A percentile compares a stretch with the other conserved stretches of the same genome.
Evolutionary conservation across 2,888 invertebrate genomes (phyloP).

Genomic region (Papilio gigon): DNA sequence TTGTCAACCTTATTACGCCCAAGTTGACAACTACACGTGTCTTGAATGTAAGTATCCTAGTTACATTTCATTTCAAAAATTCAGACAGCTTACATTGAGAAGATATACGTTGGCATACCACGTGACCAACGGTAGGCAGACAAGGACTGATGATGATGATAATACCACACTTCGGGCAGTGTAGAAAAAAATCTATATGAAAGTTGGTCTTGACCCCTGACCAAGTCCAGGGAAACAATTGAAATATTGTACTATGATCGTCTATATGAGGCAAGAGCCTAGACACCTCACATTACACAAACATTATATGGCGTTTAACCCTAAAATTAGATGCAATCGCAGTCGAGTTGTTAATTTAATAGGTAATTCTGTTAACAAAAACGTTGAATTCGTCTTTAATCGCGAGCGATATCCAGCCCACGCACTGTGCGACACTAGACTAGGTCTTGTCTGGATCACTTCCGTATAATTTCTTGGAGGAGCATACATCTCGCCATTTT

Average conservation of each 20-base stretch:
- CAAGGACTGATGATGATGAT: too few relatives aligned
- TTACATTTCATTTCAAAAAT: neutral
- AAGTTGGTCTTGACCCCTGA: too few relatives aligned
- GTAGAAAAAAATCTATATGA: neutral
- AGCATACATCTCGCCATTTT: neutral
- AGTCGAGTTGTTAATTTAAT: neutral
- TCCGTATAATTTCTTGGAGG: neutral
- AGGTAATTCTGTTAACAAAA: neutral
- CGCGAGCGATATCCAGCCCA: neutral
- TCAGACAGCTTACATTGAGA: too few relatives aligned
- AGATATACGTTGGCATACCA: too few relatives aligned
- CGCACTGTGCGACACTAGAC: neutral
- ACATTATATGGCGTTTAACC: too few relatives aligned
- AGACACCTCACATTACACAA: too few relatives aligned
- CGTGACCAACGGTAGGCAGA: too few relatives aligned
- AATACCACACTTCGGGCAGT: too few relatives aligned
- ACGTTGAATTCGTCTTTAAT: neutral
- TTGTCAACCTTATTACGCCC: constrained; percentile 92
- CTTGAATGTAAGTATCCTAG: constrained; percentile 88
- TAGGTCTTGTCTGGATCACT: constrained; percentile 3
- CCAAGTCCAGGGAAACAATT: too few relatives aligned
- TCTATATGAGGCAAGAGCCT: too few relatives aligned
- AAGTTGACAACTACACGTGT: constrained; percentile 89
- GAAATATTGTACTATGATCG: too few relatives aligned
- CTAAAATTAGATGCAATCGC: neutral